Base-by-base conservation (phyloP, 2,888 invertebrate species). In the Muschampia plurimacula region DNA sequence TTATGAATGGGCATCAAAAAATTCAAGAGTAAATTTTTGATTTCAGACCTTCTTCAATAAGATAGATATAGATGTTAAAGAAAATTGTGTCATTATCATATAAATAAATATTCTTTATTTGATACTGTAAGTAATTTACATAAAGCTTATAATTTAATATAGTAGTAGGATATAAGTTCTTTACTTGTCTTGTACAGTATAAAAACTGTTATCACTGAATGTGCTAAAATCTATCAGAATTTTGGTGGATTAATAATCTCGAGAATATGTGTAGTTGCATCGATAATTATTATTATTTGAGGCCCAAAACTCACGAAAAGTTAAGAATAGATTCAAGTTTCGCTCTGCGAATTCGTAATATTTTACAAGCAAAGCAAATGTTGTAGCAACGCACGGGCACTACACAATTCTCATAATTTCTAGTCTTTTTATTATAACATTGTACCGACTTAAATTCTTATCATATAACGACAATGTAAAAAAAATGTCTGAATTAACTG, bases 211-310 rank as follows among this genome's bases (percentile, higher is more conserved):
- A 66, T 52, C n/a, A 57, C 32, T 60, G 65, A 44, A 59, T 49
- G 59, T 52, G 66, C 49, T 71, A 65, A 60, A 77, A 76, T 75
- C 79, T 81, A 77, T 85, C 86, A 89, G 80, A 80, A 84, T 90
- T 91, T 92, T 92, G 92, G 92, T 91, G 89, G 90, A 84, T 85
- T 22, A 22, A 22, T 90, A 91, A 92, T 91, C 89, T 90, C 90
- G 87, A 84, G 41, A 72, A 72, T 82, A 83, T 83, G 77, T 72
- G 75, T 80, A 81, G 73, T 75, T 75, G 69, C 69, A 74, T 76
- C 74, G 73, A 77, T 63, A 74, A 57, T 66, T 74, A 59, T 76
- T 77, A 71, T 66, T 49, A 78, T 75, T 81, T 82, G 81, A 86
- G 85, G 85, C 84, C 83, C 83, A 79, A 60, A 76, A 78, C 76